Percentiles rank a stretch among this genome's conserved stretches.
Evolutionary conservation across 2,888 invertebrate species (phyloP).

Genomic region (Conus canariensis): DNA sequence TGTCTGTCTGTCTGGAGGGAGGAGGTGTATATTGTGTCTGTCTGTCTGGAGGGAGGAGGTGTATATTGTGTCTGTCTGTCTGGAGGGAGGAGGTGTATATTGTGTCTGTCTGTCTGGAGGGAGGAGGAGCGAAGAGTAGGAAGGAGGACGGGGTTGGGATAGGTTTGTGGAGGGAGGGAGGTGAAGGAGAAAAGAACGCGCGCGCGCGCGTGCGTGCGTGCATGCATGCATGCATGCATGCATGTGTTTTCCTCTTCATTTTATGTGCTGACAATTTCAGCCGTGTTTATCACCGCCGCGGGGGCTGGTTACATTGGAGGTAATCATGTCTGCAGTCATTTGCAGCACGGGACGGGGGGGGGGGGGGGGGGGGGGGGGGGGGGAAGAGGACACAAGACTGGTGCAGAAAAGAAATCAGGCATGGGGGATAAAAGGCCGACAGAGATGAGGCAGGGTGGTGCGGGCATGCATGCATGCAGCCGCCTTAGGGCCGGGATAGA

Average conservation of each 20-base stretch:
- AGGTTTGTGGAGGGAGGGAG: too few species aligned
- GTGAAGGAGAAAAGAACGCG: not conserved
- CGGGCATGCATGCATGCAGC: not conserved
- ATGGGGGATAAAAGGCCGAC: too few species aligned
- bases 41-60: too few species aligned
- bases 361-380: rapidly evolving
- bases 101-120: too few species aligned
- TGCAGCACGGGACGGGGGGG: not conserved
- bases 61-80: too few species aligned
- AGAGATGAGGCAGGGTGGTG: not conserved
- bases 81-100: too few species aligned
- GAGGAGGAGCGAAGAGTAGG: too few species aligned
- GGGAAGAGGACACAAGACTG: not conserved
- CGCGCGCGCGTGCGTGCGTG: not conserved
- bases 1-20: too few species aligned
- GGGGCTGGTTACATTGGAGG: not conserved
- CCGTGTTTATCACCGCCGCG: not conserved
- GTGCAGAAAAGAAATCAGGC: too few species aligned
- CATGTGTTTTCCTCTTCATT: not conserved
- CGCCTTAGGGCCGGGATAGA: not conserved
- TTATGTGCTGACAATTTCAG: not conserved
- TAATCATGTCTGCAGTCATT: not conserved
- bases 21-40: too few species aligned
- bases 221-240: not conserved
- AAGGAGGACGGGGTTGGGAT: too few species aligned